Evolutionary conservation across 2,888 invertebrate species (phyloP).

Genomic region (Drosophila aldrichi): DNA sequence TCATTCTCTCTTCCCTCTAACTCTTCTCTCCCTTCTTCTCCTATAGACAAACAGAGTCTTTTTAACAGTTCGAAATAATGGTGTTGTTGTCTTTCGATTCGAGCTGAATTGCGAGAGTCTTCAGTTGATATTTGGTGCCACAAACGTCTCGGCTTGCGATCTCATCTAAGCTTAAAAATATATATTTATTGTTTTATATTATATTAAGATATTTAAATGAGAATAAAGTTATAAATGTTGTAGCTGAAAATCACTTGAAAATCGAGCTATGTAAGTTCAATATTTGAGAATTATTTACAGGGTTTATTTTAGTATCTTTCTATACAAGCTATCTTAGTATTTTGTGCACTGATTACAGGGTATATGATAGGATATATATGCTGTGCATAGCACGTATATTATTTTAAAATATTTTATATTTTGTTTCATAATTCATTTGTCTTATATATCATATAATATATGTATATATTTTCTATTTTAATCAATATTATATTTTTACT

Average conservation of each 20-base stretch:
- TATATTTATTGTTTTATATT: not conserved
- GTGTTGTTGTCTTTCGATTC: not conserved
- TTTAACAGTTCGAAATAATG: not conserved
- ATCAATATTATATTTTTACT: conserved; percentile 1
- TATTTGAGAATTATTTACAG: not conserved
- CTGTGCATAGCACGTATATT: not conserved
- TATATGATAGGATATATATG: not conserved
- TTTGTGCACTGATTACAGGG: not conserved
- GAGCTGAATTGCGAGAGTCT: conserved; percentile 2
- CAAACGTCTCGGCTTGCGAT: not conserved
- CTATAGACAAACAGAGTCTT: not conserved
- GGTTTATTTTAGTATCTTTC: too few species aligned
- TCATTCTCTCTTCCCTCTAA: not conserved
- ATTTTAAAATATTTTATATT: too few species aligned
- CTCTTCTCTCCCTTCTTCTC: not conserved
- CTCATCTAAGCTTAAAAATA: not conserved
- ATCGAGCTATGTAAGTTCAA: not conserved
- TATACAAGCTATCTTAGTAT: too few species aligned
- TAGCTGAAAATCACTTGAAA: not conserved
- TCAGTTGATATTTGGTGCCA: conserved; percentile 1
- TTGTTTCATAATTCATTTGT: not conserved
- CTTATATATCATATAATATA: too few species aligned
- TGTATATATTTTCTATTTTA: not conserved
- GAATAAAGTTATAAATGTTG: not conserved
- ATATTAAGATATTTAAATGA: not conserved